A percentile compares a stretch with the other conserved stretches of the same genome.
These are phyloP conservation scores for Cololabis saira DNA, from an alignment of 2,113 vertebrate genomes.

Conservation along the genomic window DNA sequence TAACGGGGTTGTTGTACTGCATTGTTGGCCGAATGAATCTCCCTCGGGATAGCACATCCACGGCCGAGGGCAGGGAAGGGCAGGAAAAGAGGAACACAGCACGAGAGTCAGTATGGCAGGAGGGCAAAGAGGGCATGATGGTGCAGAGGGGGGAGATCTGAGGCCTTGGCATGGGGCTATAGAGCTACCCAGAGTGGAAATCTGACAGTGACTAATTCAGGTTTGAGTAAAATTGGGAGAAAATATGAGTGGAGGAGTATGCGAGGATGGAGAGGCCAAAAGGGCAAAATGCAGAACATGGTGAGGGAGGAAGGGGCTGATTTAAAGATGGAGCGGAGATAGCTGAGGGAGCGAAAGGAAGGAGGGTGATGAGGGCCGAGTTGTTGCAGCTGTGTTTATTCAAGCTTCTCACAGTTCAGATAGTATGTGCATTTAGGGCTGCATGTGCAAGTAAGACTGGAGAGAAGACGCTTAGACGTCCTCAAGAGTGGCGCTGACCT, in stretches of 20 bases:
- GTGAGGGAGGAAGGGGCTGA: constrained; percentile 48
- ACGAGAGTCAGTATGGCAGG: not conserved
- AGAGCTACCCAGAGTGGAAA: constrained; percentile 20
- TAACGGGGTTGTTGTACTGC: constrained; percentile 36
- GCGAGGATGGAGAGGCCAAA: constrained; percentile 30
- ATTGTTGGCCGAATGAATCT: constrained; percentile 51
- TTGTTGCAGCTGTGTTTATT: constrained; percentile 77
- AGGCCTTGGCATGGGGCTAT: constrained; percentile 22
- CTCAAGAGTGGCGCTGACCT: constrained; percentile 36
- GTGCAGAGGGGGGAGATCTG: constrained; percentile 24
- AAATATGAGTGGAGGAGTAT: constrained; percentile 7
- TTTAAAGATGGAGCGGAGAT: constrained; percentile 57
- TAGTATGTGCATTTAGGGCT: constrained; percentile 11
- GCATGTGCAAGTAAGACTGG: not conserved
- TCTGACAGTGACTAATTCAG: constrained; percentile 50
- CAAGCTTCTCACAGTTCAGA: constrained; percentile 58
- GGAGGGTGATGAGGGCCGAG: constrained; percentile 48
- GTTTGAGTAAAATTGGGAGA: constrained; percentile 36
- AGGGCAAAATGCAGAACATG: constrained; percentile 38
- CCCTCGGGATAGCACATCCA: constrained; percentile 37
- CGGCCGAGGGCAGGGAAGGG: constrained; percentile 44
- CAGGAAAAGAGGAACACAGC: constrained; percentile 8
- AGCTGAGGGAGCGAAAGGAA: constrained; percentile 37
- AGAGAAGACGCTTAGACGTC: constrained; percentile 27
- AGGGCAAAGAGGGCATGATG: constrained; percentile 19